Base-by-base conservation (phyloP, 2,888 invertebrate genomes). In the Tetheella fluctuosa region DNA sequence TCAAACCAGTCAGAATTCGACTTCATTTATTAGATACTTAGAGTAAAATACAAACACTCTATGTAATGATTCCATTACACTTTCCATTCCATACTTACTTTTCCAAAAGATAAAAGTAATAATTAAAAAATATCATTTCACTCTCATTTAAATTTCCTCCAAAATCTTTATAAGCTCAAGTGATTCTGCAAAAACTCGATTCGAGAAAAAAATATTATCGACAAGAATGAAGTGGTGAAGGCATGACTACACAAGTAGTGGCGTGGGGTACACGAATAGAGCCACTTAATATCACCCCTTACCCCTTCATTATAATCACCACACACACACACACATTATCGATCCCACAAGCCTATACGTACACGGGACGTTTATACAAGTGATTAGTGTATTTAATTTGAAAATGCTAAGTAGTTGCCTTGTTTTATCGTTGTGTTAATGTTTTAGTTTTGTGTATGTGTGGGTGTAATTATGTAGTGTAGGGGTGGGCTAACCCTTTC, bases 321-420 rank as follows among this genome's bases (percentile, higher is more conserved):
- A 84, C 90, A 70, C 91, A 87, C 89, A 92, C 90, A 89, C 65
- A 82, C 79, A 81, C 80, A 87, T 68, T 91, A 91, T 91, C 91
- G 92, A 91, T 90, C 91, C 80, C 61, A 60, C 62, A 70, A 63
- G 67, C 74, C 79, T 86, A 79, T 91, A 79, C 81, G 79, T 84
- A 88, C 81, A 84, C 86, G 64, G 64, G 77, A 80, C 86, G 88
- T 88, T 89, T 90, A 90, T 89, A 90, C 89, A 88, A 89, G 91
- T 92, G 91, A 92, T 93, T 93, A 93, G 92, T 92, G 92, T 92
- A 91, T 91, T 92, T 93, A 91, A 93, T 93, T 93, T 91, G 92
- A 93, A 92, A 92, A 92, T 91, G 93, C 90, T 92, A 92, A 93
- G 92, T 91, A 92, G 92, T 92, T 90, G 87, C 88, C 88, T 89